These are phyloP conservation scores for Cavia aperea DNA, from an alignment of 2,113 vertebrate genomes.

Conservation along the genomic window DNA sequence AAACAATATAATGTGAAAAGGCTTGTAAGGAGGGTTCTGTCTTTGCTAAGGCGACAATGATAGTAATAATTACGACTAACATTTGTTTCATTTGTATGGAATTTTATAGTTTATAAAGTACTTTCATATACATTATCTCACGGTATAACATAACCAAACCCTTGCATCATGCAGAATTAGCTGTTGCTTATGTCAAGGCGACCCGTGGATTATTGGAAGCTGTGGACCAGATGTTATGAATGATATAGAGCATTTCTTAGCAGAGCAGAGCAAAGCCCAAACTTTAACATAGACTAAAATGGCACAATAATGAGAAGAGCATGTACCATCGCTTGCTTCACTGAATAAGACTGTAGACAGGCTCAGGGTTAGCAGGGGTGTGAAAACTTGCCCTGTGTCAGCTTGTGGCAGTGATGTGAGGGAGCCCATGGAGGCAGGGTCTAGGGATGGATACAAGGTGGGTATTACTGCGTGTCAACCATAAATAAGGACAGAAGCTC, in stretches of 20 bases:
- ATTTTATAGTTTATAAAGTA: conserved; percentile 28
- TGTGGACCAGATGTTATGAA: conserved; percentile 53
- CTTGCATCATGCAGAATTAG: conserved; percentile 25
- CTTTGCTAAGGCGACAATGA: conserved; percentile 22
- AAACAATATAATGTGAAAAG: conserved; percentile 43
- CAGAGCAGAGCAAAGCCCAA: not conserved
- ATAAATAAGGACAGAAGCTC: not conserved
- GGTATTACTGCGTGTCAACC: not conserved
- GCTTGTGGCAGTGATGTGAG: not conserved
- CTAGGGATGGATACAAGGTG: not conserved
- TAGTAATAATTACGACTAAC: not conserved
- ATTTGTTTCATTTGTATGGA: conserved; percentile 31
- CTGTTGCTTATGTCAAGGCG: conserved; percentile 41
- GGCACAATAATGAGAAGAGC: not conserved
- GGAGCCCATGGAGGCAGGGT: not conserved
- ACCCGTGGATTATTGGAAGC: conserved; percentile 24
- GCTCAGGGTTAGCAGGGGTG: not conserved
- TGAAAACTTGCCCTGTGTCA: not conserved
- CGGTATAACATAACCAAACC: conserved; percentile 23
- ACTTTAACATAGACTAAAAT: conserved; percentile 18
- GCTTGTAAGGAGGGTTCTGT: not conserved
- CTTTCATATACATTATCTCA: conserved; percentile 44
- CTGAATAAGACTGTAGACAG: not conserved
- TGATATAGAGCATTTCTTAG: conserved; percentile 36
- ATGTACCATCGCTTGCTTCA: not conserved